Evolutionary conservation across 2,113 vertebrate genomes (phyloP).

Genomic region (Suricata suricatta): DNA sequence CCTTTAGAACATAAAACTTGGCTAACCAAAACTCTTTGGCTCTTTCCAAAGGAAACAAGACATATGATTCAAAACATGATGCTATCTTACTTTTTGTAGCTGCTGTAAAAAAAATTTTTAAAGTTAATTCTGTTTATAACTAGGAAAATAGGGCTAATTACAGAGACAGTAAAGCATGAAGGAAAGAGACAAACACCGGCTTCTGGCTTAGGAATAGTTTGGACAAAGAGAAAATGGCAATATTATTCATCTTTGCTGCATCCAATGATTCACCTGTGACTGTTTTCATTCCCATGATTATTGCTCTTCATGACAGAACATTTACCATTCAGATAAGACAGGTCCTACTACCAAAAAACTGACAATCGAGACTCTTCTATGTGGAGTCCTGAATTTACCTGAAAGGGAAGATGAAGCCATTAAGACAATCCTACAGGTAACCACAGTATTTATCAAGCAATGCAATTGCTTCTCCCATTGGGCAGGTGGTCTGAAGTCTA

Average conservation of each 20-base stretch:
- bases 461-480: background rate
- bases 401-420: background rate
- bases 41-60: conserved; percentile 1
- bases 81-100: background rate
- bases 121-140: background rate
- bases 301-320: background rate
- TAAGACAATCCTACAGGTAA: background rate
- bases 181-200: background rate
- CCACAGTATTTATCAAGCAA: background rate
- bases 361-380: background rate
- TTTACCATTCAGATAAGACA: conserved; percentile 37
- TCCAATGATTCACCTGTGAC: conserved; percentile 13
- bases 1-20: background rate
- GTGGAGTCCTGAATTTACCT: background rate
- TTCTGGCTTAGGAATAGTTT: background rate
- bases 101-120: background rate
- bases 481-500: background rate
- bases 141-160: background rate
- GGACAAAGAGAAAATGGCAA: background rate
- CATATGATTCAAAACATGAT: background rate
- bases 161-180: background rate
- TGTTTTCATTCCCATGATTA: background rate
- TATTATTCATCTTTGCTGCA: background rate
- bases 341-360: background rate
- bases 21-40: background rate